These are phyloP conservation scores for Abscondita cerata DNA, from an alignment of 2,888 invertebrate genomes.

Conservation along the genomic window DNA sequence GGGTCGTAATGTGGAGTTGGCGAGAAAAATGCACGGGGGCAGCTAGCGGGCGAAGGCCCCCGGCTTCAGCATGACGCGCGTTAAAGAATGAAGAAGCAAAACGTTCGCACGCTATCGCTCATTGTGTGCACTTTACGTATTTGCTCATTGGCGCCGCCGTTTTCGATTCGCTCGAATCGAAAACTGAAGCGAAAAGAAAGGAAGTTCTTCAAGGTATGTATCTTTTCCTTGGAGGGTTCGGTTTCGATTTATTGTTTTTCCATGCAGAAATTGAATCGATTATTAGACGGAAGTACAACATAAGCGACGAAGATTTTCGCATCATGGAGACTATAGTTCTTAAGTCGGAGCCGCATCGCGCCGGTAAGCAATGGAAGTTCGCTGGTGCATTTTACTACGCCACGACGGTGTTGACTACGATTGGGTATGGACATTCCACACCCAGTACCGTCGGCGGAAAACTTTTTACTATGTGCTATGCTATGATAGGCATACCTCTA, in stretches of 20 bases:
- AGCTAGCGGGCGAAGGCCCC: slow-evolving; percentile 57
- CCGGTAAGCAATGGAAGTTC: slow-evolving; percentile 99
- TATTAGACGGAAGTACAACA: slow-evolving; percentile 93
- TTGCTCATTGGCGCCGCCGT: slow-evolving; percentile 98
- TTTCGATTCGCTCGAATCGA: slow-evolving; percentile 98
- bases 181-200: slow-evolving; percentile 91
- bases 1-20: slow-evolving; percentile 50
- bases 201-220: slow-evolving; percentile 82
- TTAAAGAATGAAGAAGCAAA: slow-evolving; percentile 99
- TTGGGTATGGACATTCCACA: slow-evolving; percentile 99
- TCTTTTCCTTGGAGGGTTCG: too few species aligned
- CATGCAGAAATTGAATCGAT: slow-evolving; percentile 82
- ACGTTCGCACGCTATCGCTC: slow-evolving; percentile 99
- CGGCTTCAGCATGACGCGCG: slow-evolving; percentile 67
- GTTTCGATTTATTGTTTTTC: too few species aligned
- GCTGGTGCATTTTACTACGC: slow-evolving; percentile 99
- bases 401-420: slow-evolving; percentile 97
- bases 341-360: slow-evolving; percentile 97
- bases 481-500: slow-evolving; percentile 96
- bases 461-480: slow-evolving; percentile 98
- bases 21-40: slow-evolving; percentile 54
- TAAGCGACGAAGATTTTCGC: slow-evolving; percentile 90
- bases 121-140: slow-evolving; percentile 99
- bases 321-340: slow-evolving; percentile 95
- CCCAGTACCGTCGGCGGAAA: slow-evolving; percentile 98